Evolutionary conservation across 2,888 invertebrate species (phyloP), one percentile per base, ranked within the genome.

Genomic region (Nephrotoma guestfalica): DNA sequence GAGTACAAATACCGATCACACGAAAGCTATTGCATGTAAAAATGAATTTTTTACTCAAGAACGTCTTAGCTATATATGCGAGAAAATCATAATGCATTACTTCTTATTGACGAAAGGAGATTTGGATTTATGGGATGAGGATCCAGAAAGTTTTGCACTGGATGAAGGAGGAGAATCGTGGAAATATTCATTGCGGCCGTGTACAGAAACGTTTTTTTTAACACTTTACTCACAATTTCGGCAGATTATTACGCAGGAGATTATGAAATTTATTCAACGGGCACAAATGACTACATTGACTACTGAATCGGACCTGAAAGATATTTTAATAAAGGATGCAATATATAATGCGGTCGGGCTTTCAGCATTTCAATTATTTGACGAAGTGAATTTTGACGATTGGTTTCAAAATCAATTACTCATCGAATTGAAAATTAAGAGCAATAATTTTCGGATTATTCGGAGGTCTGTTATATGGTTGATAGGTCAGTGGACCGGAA

Each of bases 101-200:
- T 97, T 98, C 90, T 92, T 97, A 85, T 92, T 98, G 45, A 97
- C 96, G 1, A 93, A 94, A 87, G 94, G 96, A 84, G 98, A 98
- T 91, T 92, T 98, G 86, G 95, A 96, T 86, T 92, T 95, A 87
- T 98, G 98, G 98, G 96, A 97, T 89, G 94, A 95, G 0, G 97
- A 98, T 91, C 97, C 98, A 0, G 98, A 98, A 92, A 95, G 95
- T 88, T 98, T 97, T 91, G 96, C 96, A 89, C 95, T 95, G 83
- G 97, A 97, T 89, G 97, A 97, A 90, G 94, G 95, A 11, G 97
- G 97, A 0, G 98, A 98, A 90, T 95, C 96, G n/a, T 98, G 97
- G 96, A 98, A 97, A 90, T 98, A 97, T 90, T 97, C 96, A 89
- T 92, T 98, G 88, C 94, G 96, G 95, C 97, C 98, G 1, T 97